phyloP scores from a whole-genome alignment of 2,113 vertebrate species.

The Heptranchias perlo region DNA sequence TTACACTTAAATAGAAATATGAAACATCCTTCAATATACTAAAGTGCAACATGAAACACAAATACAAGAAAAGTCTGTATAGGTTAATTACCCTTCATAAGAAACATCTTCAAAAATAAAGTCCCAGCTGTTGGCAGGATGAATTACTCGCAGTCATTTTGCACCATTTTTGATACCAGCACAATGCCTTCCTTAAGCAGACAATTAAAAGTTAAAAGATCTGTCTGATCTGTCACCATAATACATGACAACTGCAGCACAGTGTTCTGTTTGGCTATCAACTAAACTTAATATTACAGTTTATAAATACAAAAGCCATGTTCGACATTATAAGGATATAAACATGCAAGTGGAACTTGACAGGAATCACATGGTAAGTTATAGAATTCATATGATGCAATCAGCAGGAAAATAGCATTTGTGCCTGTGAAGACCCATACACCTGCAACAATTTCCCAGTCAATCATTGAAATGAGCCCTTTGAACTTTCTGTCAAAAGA shows the following conservation, averaged over 20 bases:
- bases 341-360: not conserved
- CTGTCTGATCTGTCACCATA: not conserved
- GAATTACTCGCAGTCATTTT: not conserved
- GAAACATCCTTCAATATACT: not conserved
- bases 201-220: not conserved
- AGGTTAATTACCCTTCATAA: not conserved
- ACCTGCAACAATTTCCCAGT: not conserved
- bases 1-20: not conserved
- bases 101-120: not conserved
- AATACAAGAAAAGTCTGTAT: not conserved
- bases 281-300: not conserved
- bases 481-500: not conserved
- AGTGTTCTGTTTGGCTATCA: not conserved
- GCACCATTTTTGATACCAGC: not conserved
- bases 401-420: not conserved
- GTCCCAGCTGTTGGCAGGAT: not conserved
- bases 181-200: not conserved
- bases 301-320: not conserved
- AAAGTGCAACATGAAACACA: not conserved
- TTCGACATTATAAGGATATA: not conserved
- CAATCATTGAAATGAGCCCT: slow-evolving; percentile 2
- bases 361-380: not conserved
- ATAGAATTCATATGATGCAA: not conserved
- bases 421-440: not conserved
- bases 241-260: not conserved